Base-by-base conservation (phyloP, 2,888 invertebrate genomes). In the Drosophila quinaria region DNA sequence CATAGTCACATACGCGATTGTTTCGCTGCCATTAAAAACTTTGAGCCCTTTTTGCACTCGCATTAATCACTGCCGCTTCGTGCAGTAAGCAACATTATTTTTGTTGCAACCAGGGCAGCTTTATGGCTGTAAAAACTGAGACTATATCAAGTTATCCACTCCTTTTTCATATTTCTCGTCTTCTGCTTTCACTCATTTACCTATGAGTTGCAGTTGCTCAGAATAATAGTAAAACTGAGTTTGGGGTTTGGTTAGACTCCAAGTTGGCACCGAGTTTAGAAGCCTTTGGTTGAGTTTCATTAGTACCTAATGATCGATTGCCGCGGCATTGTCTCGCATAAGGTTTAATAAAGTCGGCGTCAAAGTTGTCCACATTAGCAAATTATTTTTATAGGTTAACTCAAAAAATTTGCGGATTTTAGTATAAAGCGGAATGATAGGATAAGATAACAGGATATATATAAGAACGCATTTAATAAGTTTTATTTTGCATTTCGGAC, bases 51-150 rank as follows among this genome's bases (percentile, higher is more conserved):
- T 73, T 63, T 67, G 76, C 64, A 72, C 64, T 65, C 69, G 71
- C 82, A 82, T 85, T 85, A 85, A 85, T 81, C 80, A 80, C 72
- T 55, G 62, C 46, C 62, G 59, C 66, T 64, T 63, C 67, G 68
- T 61, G 58, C 66, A 63, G 58, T 73, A 74, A 76, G 81, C 81
- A 79, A 74, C 71, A 74, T 72, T 79, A 81, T 70, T 84, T 83
- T 61, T 69, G 75, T 66, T 66, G 72, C 73, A 56, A n/a, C n/a
- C 60, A 60, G 51, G 47, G 51, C 52, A 66, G 68, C 79, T 74
- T 81, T 81, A 84, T 79, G 79, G 74, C 79, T 74, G 51, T 69
- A 70, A 81, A 79, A 84, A 82, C 71, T 59, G 65, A 80, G 78
- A 62, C 78, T 71, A 68, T 74, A 80, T 64, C 60, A 63, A 63